These are phyloP conservation scores for Dermatophagoides farinae DNA, from an alignment of 1,140 invertebrate species.

Conservation along the genomic window DNA sequence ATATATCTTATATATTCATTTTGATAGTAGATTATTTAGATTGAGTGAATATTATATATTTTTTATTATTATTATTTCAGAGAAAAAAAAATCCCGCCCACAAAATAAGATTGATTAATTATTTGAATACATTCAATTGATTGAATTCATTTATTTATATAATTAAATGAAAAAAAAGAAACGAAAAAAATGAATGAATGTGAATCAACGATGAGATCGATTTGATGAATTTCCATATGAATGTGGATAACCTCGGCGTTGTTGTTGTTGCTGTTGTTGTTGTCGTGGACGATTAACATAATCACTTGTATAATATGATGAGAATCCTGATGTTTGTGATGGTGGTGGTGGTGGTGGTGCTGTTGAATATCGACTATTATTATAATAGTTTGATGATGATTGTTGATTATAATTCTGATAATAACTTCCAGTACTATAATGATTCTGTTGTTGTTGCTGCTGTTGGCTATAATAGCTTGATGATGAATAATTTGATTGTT, in stretches of 20 bases:
- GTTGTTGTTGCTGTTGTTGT: background rate
- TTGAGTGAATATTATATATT: background rate
- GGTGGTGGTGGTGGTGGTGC: background rate
- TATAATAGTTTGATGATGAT: background rate
- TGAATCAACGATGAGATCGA: background rate
- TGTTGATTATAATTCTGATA: background rate
- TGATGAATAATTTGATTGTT: background rate
- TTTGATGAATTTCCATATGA: too few species aligned
- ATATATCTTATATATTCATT: too few species aligned
- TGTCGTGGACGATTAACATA: background rate
- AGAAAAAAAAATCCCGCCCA: background rate
- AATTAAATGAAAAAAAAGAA: background rate
- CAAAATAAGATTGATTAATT: background rate
- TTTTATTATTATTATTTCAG: background rate
- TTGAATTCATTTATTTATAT: background rate
- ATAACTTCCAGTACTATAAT: background rate
- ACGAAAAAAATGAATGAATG: background rate
- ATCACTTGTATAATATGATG: constrained; percentile 1
- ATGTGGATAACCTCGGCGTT: background rate
- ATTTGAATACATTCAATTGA: too few species aligned
- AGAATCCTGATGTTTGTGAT: background rate
- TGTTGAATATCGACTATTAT: background rate
- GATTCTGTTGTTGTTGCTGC: background rate
- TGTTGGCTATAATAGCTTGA: background rate
- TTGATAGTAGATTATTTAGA: too few species aligned